Percentiles rank a stretch among this genome's conserved stretches.
Evolutionary conservation across 2,888 invertebrate genomes (phyloP).

Genomic region (Spialia ferax): DNA sequence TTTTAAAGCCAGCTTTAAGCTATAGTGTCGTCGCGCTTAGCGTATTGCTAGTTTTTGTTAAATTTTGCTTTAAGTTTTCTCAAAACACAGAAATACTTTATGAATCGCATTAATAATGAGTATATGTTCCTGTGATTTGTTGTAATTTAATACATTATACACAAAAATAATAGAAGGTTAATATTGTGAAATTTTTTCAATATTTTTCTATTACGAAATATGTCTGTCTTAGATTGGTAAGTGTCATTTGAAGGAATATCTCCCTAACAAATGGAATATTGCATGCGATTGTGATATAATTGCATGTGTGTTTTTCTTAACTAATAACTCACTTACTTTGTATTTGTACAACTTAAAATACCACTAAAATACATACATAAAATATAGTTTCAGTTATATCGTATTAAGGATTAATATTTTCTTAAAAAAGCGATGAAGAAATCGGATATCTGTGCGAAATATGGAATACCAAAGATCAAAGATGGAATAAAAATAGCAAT

Average conservation of each 20-base stretch:
- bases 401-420: no score
- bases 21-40: slow-evolving; percentile 18
- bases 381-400: no score
- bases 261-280: slow-evolving; percentile 43
- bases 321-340: background rate
- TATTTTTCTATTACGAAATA: slow-evolving; percentile 4
- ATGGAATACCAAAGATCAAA: no score
- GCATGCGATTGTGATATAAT: slow-evolving; percentile 60
- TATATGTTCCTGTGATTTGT: background rate
- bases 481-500: no score
- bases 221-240: slow-evolving; percentile 19
- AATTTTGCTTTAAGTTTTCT: slow-evolving; percentile 11
- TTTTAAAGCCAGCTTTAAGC: background rate
- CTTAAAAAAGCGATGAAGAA: no score
- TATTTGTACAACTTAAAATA: no score
- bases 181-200: background rate
- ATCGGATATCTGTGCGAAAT: no score
- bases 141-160: background rate
- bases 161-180: no score
- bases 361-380: no score
- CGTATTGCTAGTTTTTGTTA: slow-evolving; percentile 1
- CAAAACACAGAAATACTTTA: background rate
- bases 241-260: slow-evolving; percentile 1
- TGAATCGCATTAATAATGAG: background rate
- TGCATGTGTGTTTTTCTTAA: slow-evolving; percentile 51